Conservation (phyloP, 2,113 vertebrate genomes). For the Cariama cristata region DNA sequence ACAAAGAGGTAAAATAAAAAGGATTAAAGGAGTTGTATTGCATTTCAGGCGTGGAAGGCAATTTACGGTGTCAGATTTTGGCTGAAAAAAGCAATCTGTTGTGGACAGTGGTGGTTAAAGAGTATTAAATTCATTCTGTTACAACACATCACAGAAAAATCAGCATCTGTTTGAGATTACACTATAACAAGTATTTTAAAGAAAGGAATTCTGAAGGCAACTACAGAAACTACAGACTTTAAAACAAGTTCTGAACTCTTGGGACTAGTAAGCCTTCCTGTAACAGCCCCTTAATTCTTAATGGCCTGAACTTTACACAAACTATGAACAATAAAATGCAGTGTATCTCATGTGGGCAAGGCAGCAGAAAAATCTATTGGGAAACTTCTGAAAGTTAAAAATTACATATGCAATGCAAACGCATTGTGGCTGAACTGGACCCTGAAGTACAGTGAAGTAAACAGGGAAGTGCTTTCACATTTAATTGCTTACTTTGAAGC, state of each 20-base stretch:
- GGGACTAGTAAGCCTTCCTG: slow-evolving; percentile 21
- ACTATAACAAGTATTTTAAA: slow-evolving; percentile 58
- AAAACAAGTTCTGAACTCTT: slow-evolving; percentile 39
- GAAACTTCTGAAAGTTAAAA: slow-evolving; percentile 11
- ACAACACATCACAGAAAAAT: slow-evolving; percentile 23
- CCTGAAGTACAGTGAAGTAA: neutral
- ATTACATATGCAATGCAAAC: neutral
- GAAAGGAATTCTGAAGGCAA: slow-evolving; percentile 52
- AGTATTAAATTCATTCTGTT: neutral
- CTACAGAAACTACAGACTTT: slow-evolving; percentile 45
- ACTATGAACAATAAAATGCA: neutral
- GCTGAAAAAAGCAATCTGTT: slow-evolving; percentile 23
- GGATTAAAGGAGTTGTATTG: neutral
- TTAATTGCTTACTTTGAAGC: slow-evolving; percentile 6
- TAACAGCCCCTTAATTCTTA: slow-evolving; percentile 1
- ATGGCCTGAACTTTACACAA: neutral
- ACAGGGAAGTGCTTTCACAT: slow-evolving; percentile 18
- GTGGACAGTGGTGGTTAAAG: neutral
- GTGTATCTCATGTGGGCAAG: neutral
- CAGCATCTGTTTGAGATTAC: slow-evolving; percentile 67
- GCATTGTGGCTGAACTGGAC: neutral
- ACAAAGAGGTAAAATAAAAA: neutral
- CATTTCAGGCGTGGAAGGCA: slow-evolving; percentile 7
- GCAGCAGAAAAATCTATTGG: neutral
- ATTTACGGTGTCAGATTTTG: neutral